Evolutionary conservation across 2,797 vertebrate genomes (phyloP).

Genomic region (Lophius americanus): DNA sequence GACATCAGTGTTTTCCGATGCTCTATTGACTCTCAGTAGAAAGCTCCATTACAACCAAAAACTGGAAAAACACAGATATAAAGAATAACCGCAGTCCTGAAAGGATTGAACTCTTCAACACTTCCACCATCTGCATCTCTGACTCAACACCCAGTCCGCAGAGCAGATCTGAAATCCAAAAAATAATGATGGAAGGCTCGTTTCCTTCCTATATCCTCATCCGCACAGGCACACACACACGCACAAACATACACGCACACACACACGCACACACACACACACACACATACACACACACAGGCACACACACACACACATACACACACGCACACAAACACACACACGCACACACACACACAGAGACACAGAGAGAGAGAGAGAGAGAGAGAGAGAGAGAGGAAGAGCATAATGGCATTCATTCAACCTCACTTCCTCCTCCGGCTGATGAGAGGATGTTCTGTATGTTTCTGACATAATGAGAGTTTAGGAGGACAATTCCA

Average conservation of each 20-base stretch:
- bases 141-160: background rate
- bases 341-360: too few relatives aligned
- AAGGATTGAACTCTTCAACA: background rate
- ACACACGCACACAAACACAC: background rate
- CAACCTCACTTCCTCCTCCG: background rate
- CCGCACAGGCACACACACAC: conserved; percentile 3
- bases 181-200: background rate
- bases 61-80: background rate
- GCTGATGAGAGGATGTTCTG: conserved; percentile 2
- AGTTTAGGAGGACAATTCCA: background rate
- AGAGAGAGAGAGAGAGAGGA: too few relatives aligned
- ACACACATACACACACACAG: background rate
- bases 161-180: background rate
- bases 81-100: background rate
- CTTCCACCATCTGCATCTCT: background rate
- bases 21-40: conserved; percentile 15
- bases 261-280: conserved; percentile 1
- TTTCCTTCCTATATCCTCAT: background rate
- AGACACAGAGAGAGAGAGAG: too few relatives aligned
- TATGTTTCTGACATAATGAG: conserved; percentile 6
- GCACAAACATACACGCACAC: background rate
- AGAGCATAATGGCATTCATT: conserved; percentile 6
- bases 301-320: conserved; percentile 1
- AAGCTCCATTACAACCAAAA: conserved; percentile 4
- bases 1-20: conserved; percentile 33